Conservation (phyloP, 2,888 invertebrate species). For the Tholera decimalis region DNA sequence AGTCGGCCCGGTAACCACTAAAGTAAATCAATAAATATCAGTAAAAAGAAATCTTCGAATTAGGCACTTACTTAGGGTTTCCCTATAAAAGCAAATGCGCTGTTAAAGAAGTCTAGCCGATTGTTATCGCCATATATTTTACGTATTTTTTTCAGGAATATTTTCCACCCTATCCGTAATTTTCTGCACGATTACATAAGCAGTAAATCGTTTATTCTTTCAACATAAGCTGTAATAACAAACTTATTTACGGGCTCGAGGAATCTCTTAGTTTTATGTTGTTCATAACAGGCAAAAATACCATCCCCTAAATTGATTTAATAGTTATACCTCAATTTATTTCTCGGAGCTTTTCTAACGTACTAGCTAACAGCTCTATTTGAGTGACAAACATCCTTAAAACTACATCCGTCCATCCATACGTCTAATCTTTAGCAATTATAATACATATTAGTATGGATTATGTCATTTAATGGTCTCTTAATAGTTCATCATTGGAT, state of each 20-base stretch:
- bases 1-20: too few species aligned
- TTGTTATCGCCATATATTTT: not conserved
- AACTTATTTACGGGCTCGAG: slow-evolving; percentile 15
- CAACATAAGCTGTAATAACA: slow-evolving; percentile 10
- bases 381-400: too few species aligned
- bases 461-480: too few species aligned
- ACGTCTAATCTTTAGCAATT: too few species aligned
- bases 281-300: not conserved
- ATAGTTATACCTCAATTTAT: slow-evolving; percentile 14
- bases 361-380: too few species aligned
- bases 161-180: slow-evolving; percentile 2
- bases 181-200: slow-evolving; percentile 17
- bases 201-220: slow-evolving; percentile 6
- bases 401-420: too few species aligned
- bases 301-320: slow-evolving; percentile 4
- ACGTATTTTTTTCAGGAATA: not conserved
- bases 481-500: too few species aligned
- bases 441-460: too few species aligned
- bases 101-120: not conserved
- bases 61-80: too few species aligned
- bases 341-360: slow-evolving; percentile 12
- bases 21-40: too few species aligned
- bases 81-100: not conserved
- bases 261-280: slow-evolving; percentile 19
- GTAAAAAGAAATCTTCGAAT: too few species aligned